Evolutionary conservation across 2,888 invertebrate species (phyloP), one percentile per base, ranked within the genome.

Genomic region (Ophion obscuratus): DNA sequence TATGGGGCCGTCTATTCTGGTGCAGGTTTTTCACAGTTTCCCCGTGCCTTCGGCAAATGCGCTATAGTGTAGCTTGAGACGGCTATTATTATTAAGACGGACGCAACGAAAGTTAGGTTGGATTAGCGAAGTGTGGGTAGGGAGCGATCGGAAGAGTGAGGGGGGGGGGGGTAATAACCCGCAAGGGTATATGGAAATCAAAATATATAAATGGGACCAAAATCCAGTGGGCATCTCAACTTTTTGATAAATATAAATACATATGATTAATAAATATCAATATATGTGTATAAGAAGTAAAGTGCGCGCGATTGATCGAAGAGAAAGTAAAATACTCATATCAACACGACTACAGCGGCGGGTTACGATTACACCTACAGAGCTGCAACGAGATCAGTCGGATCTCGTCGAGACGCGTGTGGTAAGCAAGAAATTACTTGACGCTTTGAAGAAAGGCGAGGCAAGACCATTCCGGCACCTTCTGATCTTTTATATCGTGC

Each of bases 391-490:
- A 61, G 74, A 79, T 77, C 61, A 77, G 40, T 73, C 24, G 76
- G 71, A 70, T 74, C 20, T 68, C 31, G 67, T 81, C 59, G 81
- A 20, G 47, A 66, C 68, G 81, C 62, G 81, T 64, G 81, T 20
- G 17, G 68, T 61, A 14, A 47, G 75, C 84, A 86, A 86, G 86
- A 86, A 84, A 86, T 86, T 84, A 81, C 86, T 84, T 86, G 83
- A 86, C 86, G 86, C 86, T 86, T 84, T 81, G 84, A 86, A 84
- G 86, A 84, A 86, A 84, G 74, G 77, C 78, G 68, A 81, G 76
- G 80, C 86, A 86, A 84, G 81, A 81, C 83, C 81, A 86, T 86
- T 84, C 86, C 86, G 86, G 86, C 86, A 84, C 84, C 83, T 84
- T 68, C 71, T 70, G 83, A 84, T 86, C 80, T 84, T 81, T 81